Evolutionary conservation across 2,888 invertebrate genomes (phyloP), one percentile per base, ranked within the genome.

Genomic region (Hesperia comma): DNA sequence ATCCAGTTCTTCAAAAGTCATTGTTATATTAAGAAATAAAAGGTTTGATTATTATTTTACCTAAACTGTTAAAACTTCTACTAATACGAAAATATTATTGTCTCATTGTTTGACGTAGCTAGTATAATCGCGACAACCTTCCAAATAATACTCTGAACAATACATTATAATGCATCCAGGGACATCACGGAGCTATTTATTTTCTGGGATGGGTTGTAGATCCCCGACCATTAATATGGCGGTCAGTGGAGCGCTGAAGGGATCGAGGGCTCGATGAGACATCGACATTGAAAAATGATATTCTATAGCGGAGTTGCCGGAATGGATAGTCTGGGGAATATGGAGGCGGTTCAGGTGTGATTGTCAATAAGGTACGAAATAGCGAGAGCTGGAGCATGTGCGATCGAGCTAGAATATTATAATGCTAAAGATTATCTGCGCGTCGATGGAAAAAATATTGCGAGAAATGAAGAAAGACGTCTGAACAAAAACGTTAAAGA

Each of bases 101-200:
- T n/a, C n/a, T n/a, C n/a, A n/a, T n/a, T n/a, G n/a, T n/a, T n/a
- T n/a, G n/a, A n/a, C n/a, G 26, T 4, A 46, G 46, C n/a, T n/a
- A 37, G 19, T 33, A 60, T 40, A 33, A n/a, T 37, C 54, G 19
- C 43, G 21, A 66, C 60, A 64, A 54, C 43, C 66, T 54, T 7
- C 46, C 26, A 12, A 61, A 67, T 61, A 61, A 61, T 58, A 61
- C 58, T 43, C 63, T 77, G 77, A 80, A 82, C 84, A 79, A 87
- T 90, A 88, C 87, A 88, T 91, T 86, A 88, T 82, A 87, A 90
- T 90, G 88, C 90, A 87, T 84, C 85, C 83, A 70, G 78, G 83
- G 84, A 88, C 84, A 85, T 88, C 89, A 81, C 77, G 78, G 79
- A 81, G 85, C 87, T 88, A 88, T 90, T 87, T 89, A 88, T 89